Base-by-base conservation (phyloP, 1,140 invertebrate genomes). In the Papilio glaucus region DNA sequence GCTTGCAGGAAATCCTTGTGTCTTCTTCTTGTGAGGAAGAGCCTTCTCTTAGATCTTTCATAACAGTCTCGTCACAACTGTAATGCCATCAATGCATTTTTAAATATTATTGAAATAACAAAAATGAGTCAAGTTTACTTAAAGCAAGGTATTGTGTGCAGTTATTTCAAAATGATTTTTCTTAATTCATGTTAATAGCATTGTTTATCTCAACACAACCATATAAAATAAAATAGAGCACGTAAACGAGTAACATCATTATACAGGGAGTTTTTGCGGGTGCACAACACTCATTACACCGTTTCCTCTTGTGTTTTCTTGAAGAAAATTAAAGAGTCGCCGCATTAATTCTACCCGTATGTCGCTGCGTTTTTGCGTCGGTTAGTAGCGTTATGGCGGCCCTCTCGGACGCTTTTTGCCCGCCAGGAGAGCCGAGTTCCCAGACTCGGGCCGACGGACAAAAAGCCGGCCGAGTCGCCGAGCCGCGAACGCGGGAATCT, bases 311-410 rank as follows among this genome's bases (percentile, higher is more conserved):
- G 87, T 85, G 87, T 86, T 90, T 89, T 90, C 90, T 89, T 89
- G 81, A 89, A 88, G 86, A 89, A 92, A 92, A 90, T 92, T 90
- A 91, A 92, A 92, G 87, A 90, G 84, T 89, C 82, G 85, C 84
- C 86, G 85, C 90, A 92, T 90, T 92, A 90, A 91, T 90, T 87
- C 83, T 85, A 86, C 85, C 85, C 82, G 88, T 90, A 88, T 85
- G 88, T 88, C 82, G 85, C 81, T 79, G 67, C 61, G 85, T 90
- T 92, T 92, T 92, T 92, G 85, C 81, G 68, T 71, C 79, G 73
- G 81, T 82, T 80, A 79, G 82, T 79, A 80, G 81, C 85, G 83
- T 85, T 86, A 87, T 89, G 86, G 87, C 87, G 84, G 87, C 73
- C 78, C 77, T 73, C 82, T 73, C 82, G 80, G 49, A 74, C 69